Evolutionary conservation across 2,797 vertebrate genomes (phyloP), one percentile per base, ranked within the genome.

Genomic region (Threskiornis aethiopicus): DNA sequence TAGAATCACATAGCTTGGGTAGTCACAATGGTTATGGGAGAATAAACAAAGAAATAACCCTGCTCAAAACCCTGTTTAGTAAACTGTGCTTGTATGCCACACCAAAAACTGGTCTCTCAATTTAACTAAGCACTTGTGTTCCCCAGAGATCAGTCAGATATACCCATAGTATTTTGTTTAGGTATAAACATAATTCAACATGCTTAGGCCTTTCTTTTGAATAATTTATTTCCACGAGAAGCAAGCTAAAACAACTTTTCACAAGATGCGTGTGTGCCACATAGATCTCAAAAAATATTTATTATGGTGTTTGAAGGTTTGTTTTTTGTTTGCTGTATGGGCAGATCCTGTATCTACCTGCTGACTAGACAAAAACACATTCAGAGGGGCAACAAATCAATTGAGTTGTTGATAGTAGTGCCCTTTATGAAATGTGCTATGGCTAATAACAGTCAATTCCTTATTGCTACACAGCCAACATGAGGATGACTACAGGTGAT

Each of bases 201-300:
- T 70, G 22, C 19, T 51, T 41, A 44, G 37, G 6, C 13, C 11
- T 70, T 82, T 51, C 15, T 57, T 25, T 78, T 75, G 6, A 52
- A n/a, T 62, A 75, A 62, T 33, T 54, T 71, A 58, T 62, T 88
- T 82, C 28, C 29, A 71, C 1, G 2, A 79, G 37, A 66, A 82
- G 6, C 8, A 64, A 21, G n/a, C 7, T 73, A 57, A 82, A 84
- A 21, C 11, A 44, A 8, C 21, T 66, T 44, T 86, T 84, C 7
- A 22, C 7, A 14, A 52, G 13, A 44, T 44, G 9, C 0, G 0
- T 18, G 0, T 71, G 9, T 44, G 13, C 39, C 28, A 28, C 37
- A 54, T 3, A 44, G 31, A 39, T 49, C n/a, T 41, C 14, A 65
- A 72, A 85, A 64, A 21, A 1, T 5, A 21, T 59, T 28, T 61